These are phyloP conservation scores for Zeus faber DNA, from an alignment of 2,113 vertebrate species.

Conservation along the genomic window DNA sequence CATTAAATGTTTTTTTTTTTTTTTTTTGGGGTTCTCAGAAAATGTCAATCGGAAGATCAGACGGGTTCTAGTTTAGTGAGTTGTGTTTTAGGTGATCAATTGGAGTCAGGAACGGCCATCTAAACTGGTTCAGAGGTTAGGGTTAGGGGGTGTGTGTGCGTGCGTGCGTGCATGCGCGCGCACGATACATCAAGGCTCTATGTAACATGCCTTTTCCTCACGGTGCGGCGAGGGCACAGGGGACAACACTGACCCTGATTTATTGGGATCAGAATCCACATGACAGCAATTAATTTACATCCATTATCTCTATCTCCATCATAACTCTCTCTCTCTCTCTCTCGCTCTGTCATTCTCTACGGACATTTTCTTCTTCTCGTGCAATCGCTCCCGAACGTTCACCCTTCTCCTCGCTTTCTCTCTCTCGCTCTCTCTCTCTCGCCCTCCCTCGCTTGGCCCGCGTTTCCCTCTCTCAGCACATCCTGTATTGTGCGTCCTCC, in stretches of 20 bases:
- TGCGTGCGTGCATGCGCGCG: conserved; percentile 2
- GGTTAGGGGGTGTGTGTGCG: no score
- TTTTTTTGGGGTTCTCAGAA: no score
- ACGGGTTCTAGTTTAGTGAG: no score
- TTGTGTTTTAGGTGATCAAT: no score
- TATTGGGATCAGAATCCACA: conserved; percentile 76
- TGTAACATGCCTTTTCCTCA: conserved; percentile 18
- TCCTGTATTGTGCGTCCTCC: neutral
- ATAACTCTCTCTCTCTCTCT: conserved; percentile 19
- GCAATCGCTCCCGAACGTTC: conserved; percentile 47
- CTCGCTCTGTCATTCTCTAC: conserved; percentile 31
- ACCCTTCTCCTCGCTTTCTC: conserved; percentile 27
- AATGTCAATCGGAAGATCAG: no score
- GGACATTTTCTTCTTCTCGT: conserved; percentile 46
- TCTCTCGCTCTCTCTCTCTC: conserved; percentile 9
- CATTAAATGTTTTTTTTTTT: no score
- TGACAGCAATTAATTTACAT: conserved; percentile 76
- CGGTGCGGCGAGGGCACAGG: conserved; percentile 38
- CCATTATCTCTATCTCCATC: conserved; percentile 53
- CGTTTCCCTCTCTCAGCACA: neutral
- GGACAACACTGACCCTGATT: conserved; percentile 70
- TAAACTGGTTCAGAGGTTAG: no score
- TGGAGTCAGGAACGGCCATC: no score
- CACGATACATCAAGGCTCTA: conserved; percentile 21
- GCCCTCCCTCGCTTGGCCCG: neutral